Base-by-base conservation (phyloP, 1,140 invertebrate species). In the Aphelenchoides fujianensis region DNA sequence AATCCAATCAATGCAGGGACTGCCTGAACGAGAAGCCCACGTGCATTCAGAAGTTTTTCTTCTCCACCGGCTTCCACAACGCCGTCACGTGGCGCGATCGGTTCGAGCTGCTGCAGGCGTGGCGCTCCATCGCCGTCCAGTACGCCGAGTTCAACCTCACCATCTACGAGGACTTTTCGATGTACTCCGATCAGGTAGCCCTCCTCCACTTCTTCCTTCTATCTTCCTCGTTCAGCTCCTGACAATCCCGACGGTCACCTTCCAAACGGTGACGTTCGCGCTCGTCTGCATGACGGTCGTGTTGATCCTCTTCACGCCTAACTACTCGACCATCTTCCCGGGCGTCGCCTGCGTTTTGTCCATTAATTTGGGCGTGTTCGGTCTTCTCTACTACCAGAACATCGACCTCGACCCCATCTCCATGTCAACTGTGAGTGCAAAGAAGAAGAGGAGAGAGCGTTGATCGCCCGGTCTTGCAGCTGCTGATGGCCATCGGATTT, bases 371-470 rank as follows among this genome's bases (percentile, higher is more conserved):
- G 82, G 81, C 9, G 80, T 87, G 7, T 83, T 87, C 68, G 86
- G 86, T 7, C 85, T 84, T 68, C 78, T 87, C 67, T 72, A 78
- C 36, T 81, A 84, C 59, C 85, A 85, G 79, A 80, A 74, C 31
- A 77, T 87, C 31, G 84, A 84, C 32, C 74, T 87, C 5, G 86
- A 85, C 73, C 83, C 93, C 7, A 82, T 87, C 34, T 86, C 86
- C 23, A 87, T 87, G 84, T 84, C 86, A 28, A 84, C 85, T 68
- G 73, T 84, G 23, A 48, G 41, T 16, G 12, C 23, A 16, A 48
- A n/a, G n/a, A n/a, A n/a, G n/a, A 12, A 48, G 41, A 23, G 12
- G 12, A 23, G 12, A 48, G 12, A 48, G 23, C 12, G 12, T 23
- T 48, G 23, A 48, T 48, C 12, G 12, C 12, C 41, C 12, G 23